Base-by-base conservation (phyloP, 2,797 vertebrate genomes). In the Gallirallus australis region DNA sequence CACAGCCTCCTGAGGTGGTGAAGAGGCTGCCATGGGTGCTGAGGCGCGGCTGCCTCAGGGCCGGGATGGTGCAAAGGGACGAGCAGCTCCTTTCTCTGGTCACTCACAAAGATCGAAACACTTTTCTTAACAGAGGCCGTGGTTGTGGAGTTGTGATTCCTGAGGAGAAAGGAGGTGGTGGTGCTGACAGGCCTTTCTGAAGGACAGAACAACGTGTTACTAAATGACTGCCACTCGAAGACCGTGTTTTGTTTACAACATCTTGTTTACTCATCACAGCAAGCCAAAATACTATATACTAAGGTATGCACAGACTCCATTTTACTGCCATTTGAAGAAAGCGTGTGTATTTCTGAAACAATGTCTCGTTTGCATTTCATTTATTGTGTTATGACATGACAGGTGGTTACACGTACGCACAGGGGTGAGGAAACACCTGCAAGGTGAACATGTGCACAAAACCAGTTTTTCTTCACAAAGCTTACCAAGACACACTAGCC, bases 331-430 rank as follows among this genome's bases (percentile, higher is more conserved):
- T 70, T 31, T 71, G 57, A 53, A 75, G 48, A 64, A 73, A 56
- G 25, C 8, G 7, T 23, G 54, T 47, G 10, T 57, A 8, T 76
- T 91, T 88, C 61, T 57, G 70, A 82, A 59, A 83, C 50, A 12
- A 53, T 0, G 57, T 93, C 80, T 73, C 53, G 93, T 71, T 80
- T 96, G 86, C 88, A 88, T 88, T 97, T 97, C 15, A 15, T 97
- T 97, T 97, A 85, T 93, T 96, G 84, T 13, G 79, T 92, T 86
- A 77, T 75, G 96, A 95, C 91, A 84, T 93, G 77, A 76, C 16
- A 42, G 66, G 77, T 17, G 86, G 61, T 94, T 97, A 96, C 96
- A 97, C 28, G 85, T 80, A 91, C 1, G 53, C 56, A 65, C 33
- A 72, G 82, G 69, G 35, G 66, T 77, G 37, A 95, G 45, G 45